Evolutionary conservation across 2,113 vertebrate genomes (phyloP).

Genomic region (Cephalopterus ornatus): DNA sequence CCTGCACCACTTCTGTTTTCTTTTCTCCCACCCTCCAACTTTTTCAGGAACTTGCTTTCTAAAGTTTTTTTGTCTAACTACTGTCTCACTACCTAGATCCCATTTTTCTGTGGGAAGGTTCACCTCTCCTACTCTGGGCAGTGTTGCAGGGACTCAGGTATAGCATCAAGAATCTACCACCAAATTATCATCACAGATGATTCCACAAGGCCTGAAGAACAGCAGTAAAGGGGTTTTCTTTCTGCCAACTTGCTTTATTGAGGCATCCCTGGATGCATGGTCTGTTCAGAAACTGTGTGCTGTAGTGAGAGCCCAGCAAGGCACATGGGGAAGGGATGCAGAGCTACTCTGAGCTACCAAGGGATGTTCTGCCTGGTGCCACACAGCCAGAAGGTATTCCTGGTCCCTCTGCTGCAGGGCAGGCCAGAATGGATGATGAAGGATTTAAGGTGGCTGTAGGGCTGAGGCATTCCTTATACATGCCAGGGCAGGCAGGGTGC

Average conservation of each 20-base stretch:
- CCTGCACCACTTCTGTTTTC: fast-evolving
- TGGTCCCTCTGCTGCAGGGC: neutral
- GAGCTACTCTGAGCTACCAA: fast-evolving
- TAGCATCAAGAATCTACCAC: neutral
- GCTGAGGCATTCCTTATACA: fast-evolving
- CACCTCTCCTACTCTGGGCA: neutral
- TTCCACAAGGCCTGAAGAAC: neutral
- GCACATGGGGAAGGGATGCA: neutral
- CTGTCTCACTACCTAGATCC: neutral
- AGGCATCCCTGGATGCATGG: neutral
- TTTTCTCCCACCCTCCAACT: neutral
- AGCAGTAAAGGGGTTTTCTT: neutral
- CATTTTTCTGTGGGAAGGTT: neutral
- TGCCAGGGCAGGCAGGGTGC: neutral
- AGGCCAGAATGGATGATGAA: neutral
- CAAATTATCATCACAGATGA: neutral
- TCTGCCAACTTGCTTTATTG: neutral
- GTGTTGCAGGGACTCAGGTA: neutral
- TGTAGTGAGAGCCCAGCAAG: neutral
- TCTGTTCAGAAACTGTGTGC: neutral
- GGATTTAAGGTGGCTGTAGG: neutral
- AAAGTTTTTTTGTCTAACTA: neutral
- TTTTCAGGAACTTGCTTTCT: neutral
- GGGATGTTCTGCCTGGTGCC: neutral
- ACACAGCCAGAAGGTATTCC: neutral